A percentile compares a stretch with the other conserved stretches of the same genome.
Evolutionary conservation across 2,113 vertebrate species (phyloP).

Genomic region (Gobius niger): DNA sequence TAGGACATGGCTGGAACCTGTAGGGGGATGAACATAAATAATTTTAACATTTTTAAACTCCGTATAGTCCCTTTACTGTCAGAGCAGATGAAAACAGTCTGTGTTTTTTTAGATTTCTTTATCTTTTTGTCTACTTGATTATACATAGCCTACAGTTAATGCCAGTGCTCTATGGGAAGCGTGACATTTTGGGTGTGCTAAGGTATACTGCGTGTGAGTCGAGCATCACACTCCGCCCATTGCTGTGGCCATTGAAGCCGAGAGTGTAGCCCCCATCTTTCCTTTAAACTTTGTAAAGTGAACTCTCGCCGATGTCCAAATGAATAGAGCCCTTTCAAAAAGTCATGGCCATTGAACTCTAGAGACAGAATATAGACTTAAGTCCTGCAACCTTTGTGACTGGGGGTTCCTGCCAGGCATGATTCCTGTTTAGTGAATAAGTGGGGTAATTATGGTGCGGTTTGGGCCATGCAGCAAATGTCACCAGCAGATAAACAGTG

Average conservation of each 20-base stretch:
- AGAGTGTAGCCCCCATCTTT: conserved; percentile 56
- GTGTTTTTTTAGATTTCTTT: no score
- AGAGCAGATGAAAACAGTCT: no score
- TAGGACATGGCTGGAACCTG: no score
- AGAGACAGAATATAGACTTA: conserved; percentile 87
- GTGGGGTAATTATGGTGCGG: conserved; percentile 95
- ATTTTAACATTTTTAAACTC: no score
- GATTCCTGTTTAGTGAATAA: conserved; percentile 93
- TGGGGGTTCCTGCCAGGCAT: conserved; percentile 89
- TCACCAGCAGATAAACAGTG: conserved; percentile 96
- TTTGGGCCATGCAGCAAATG: conserved; percentile 91
- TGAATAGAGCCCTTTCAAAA: conserved; percentile 64
- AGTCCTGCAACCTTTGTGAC: conserved; percentile 89
- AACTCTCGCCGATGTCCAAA: conserved; percentile 70
- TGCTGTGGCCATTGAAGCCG: conserved; percentile 52
- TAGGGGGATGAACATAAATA: no score
- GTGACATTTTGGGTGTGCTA: conserved; percentile 76
- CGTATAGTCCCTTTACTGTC: no score
- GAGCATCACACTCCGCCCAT: conserved; percentile 65
- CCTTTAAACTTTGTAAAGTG: conserved; percentile 52
- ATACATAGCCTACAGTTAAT: conserved; percentile 70
- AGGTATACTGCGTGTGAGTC: conserved; percentile 60
- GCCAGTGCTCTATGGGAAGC: conserved; percentile 74
- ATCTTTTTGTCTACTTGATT: conserved; percentile 1
- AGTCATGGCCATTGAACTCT: conserved; percentile 66